Evolutionary conservation across 2,797 vertebrate genomes (phyloP).

Genomic region (Galago senegalensis): DNA sequence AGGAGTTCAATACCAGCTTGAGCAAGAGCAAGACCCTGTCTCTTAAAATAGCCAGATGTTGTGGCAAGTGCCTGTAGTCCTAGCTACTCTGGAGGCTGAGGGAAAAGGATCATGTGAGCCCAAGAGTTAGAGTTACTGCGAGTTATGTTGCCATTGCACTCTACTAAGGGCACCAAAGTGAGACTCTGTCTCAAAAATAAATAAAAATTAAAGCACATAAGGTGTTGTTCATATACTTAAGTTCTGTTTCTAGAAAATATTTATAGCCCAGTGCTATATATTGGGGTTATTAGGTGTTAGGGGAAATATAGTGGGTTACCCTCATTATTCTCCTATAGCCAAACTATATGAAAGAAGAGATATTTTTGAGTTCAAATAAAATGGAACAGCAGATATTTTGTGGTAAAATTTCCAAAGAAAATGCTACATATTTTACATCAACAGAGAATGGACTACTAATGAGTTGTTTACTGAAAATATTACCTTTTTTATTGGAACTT

Average conservation of each 20-base stretch:
- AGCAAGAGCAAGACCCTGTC: too few species aligned
- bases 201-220: background rate
- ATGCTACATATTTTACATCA: background rate
- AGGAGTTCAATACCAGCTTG: too few species aligned
- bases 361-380: conserved; percentile 7
- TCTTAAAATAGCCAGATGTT: too few species aligned
- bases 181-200: too few species aligned
- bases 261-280: background rate
- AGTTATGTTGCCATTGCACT: too few species aligned
- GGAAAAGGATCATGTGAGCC: too few species aligned
- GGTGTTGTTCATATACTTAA: background rate
- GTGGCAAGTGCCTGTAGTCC: too few species aligned
- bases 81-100: too few species aligned
- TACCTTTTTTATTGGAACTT: conserved; percentile 3
- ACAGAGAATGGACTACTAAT: background rate
- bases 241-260: conserved; percentile 16
- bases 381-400: background rate
- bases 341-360: background rate
- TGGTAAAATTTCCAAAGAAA: conserved; percentile 18
- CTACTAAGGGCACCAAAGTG: too few species aligned
- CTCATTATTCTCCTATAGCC: background rate
- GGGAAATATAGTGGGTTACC: background rate
- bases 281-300: background rate
- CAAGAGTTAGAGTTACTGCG: background rate
- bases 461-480: conserved; percentile 2